Evolutionary conservation across 1,140 invertebrate species (phyloP).

Genomic region (Bombus superbus): DNA sequence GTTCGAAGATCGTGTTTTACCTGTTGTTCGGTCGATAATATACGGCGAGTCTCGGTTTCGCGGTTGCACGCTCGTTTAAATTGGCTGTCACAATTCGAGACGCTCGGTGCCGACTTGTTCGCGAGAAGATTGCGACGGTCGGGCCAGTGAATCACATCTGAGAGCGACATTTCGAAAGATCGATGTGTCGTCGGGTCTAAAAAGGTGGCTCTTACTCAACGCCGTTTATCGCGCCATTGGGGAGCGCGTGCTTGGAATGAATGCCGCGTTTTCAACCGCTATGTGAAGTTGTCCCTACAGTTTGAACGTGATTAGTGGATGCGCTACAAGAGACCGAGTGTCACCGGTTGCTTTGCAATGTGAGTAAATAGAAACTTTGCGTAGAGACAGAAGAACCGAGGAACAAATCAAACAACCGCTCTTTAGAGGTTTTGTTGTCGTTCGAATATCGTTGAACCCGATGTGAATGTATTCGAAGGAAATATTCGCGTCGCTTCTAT

Average conservation of each 20-base stretch:
- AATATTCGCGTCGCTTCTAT: background rate
- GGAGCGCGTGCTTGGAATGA: conserved; percentile 35
- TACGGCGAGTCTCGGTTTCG: background rate
- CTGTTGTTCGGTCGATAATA: background rate
- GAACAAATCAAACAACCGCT: background rate
- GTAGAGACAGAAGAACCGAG: background rate
- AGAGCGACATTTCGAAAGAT: conserved; percentile 55
- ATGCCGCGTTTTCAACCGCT: conserved; percentile 21
- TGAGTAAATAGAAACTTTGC: conserved; percentile 32
- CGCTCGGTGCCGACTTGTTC: conserved; percentile 6
- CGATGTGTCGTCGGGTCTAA: conserved; percentile 42
- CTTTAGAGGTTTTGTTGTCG: background rate
- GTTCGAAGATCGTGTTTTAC: background rate
- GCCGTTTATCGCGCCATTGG: conserved; percentile 51
- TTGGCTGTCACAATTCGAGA: conserved; percentile 44
- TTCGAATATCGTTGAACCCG: background rate
- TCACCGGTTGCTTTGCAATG: background rate
- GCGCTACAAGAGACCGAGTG: conserved; percentile 21
- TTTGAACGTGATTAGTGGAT: conserved; percentile 36
- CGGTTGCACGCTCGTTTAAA: conserved; percentile 3
- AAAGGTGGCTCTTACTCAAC: conserved; percentile 56
- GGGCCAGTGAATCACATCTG: conserved; percentile 32
- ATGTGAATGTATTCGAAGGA: background rate
- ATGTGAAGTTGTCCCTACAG: background rate
- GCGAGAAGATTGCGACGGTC: conserved; percentile 5